phyloP scores from a whole-genome alignment of 2,113 vertebrate species.

The Aphyosemion australe region DNA sequence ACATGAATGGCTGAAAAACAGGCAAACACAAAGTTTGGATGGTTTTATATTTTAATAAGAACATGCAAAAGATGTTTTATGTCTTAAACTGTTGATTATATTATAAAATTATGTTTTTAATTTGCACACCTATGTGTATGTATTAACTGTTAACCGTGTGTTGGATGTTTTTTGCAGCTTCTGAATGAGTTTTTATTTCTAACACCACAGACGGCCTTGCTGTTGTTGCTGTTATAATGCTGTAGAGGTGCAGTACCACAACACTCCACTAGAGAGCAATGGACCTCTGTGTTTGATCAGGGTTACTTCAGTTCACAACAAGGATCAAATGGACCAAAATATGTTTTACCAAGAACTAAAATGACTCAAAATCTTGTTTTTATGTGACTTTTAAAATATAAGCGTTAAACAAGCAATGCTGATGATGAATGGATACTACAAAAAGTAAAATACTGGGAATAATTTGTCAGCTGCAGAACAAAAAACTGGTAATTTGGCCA shows the following conservation, averaged over 20 bases:
- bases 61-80: too few species aligned
- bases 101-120: too few species aligned
- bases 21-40: neutral
- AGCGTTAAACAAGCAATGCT: neutral
- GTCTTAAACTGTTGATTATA: too few species aligned
- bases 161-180: slow-evolving; percentile 33
- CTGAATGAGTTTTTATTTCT: slow-evolving; percentile 38
- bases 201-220: slow-evolving; percentile 40
- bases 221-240: slow-evolving; percentile 34
- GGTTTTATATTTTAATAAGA: too few species aligned
- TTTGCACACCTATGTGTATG: neutral
- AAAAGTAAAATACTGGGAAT: neutral
- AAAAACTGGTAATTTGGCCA: slow-evolving; percentile 1
- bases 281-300: slow-evolving; percentile 30
- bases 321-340: too few species aligned
- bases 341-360: too few species aligned
- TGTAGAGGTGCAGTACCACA: slow-evolving; percentile 23
- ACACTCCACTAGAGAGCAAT: slow-evolving; percentile 69
- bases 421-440: too few species aligned
- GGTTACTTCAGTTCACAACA: too few species aligned
- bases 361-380: neutral
- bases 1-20: slow-evolving; percentile 92
- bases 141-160: slow-evolving; percentile 13
- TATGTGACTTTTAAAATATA: neutral
- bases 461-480: neutral